Base-by-base conservation (phyloP, 2,888 invertebrate species). In the Junonia oenone region DNA sequence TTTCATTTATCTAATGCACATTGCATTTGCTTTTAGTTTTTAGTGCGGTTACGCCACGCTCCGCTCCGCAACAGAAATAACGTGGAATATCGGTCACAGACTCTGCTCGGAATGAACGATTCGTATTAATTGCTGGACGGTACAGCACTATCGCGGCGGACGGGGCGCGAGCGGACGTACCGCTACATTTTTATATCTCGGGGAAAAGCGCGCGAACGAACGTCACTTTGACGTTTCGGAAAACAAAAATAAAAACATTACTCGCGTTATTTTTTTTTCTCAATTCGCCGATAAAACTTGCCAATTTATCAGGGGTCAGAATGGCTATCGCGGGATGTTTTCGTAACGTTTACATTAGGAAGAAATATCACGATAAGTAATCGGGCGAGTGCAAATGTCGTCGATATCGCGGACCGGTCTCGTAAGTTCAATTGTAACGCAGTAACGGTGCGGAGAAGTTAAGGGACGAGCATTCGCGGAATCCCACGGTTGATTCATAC, bases 41-140 rank as follows among this genome's bases (percentile, higher is more conserved):
- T 81, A 83, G 78, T 82, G 71, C 75, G 74, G 84, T 89, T 87
- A 83, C 88, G 87, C 85, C 87, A 88, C 74, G 78, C 74, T 70
- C 66, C 71, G 73, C 72, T 43, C 72, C 73, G 71, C 70, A 81
- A 82, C 89, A 83, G 87, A 88, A 89, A 89, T 90, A 89, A 86
- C 87, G 83, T 77, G 68, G 83, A 86, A 90, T 89, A 89, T 90
- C 90, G 90, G 90, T 88, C 90, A 90, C 75, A 73, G 83, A 81
- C 81, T 77, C 82, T 68, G 73, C 65, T 72, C 73, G 68, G 78
- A 78, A 76, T 75, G 83, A 81, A 78, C 80, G 80, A 80, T 76
- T 78, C 75, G 75, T 76, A 81, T 87, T 88, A 87, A 89, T 88
- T 86, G 78, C 75, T 72, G 68, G 67, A 63, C 64, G 64, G 67